Base-by-base conservation (phyloP, 1,140 invertebrate genomes). In the Gyrodactylus bullatarudis region DNA sequence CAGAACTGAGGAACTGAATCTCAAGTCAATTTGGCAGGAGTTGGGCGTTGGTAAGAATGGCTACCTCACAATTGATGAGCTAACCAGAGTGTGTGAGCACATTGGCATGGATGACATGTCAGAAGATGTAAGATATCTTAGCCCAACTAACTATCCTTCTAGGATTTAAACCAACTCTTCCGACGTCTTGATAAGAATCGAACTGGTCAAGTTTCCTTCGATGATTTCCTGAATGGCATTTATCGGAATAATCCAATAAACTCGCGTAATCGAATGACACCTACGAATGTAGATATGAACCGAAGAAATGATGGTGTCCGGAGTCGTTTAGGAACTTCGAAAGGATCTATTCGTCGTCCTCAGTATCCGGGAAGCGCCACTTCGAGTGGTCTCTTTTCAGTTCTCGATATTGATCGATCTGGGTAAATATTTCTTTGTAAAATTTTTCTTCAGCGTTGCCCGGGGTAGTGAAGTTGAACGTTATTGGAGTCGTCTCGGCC, bases 171-270 rank as follows among this genome's bases (percentile, higher is more conserved):
- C 74, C 84, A 86, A 75, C 80, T 87, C 20, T 87, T 87, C 77
- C 83, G 85, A 27, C 85, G 85, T 75, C 78, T 87, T 2, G 84
- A 86, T 76, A 78, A 82, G 19, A 85, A 87, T 77, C 80, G 81
- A 72, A 85, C 87, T 79, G 85, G 85, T 20, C 80, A 82, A 74
- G 86, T 87, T 27, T 85, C 83, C 76, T 85, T 87, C 76, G 82
- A 85, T 27, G 86, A 87, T 76, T 85, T 87, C 77, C 76, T 86
- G 2, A 79, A 83, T 73, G 79, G 79, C 23, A 80, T 86, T 69
- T 84, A 86, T 77, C 83, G 85, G 75, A 82, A 83, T 76, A 72
- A 20, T 2, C 73, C 73, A 20, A 72, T 72, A 20, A 68, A 75
- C 26, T 69, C 23, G 34, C 8, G 34, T 8, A 54, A 54, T 54